Base-by-base conservation (phyloP, 2,797 vertebrate genomes). In the Argyrosomus regius region DNA sequence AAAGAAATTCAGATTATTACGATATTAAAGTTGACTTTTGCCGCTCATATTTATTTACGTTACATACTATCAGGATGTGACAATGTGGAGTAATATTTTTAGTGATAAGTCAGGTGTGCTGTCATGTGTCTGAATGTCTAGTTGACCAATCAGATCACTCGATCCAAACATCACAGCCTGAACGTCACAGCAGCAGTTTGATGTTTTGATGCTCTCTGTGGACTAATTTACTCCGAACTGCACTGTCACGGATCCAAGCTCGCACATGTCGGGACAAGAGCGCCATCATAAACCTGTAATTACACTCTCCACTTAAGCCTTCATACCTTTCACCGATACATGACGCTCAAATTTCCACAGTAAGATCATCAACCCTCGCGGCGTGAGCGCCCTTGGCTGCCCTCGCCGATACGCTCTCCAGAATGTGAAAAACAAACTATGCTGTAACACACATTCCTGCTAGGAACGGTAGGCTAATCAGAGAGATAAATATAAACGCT, bases 401-500 rank as follows among this genome's bases (percentile, higher is more conserved):
- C 28, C 57, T 61, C 31, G 53, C 41, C 41, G 49, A 63, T 64
- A 54, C 3, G 66, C 18, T 74, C 76, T 82, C 43, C 57, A 80
- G 10, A 84, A 80, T 26, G 18, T 45, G 16, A 35, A 67, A 77
- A 83, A 81, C 49, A 76, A 77, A 61, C 67, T 49, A 46, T 26
- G 56, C 77, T 62, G 60, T 57, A 69, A 81, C 63, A 65, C 18
- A 73, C 20, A 64, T 71, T 78, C 58, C 46, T 50, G 20, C 45
- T 50, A 72, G 54, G 85, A 71, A 81, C 35, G 24, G 63, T 43
- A 13, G 54, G 85, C 78, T 87, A 83, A 90, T 92, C 83, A 71
- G 53, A 57, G 46, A 49, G 66, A 73, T 82, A 84, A 87, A 90
- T 68, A 61, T 64, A 84, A 39, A 80, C 10, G 22, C 77, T 63